Base-by-base conservation (phyloP, 2,797 vertebrate species). In the Sebastes vulpes region DNA sequence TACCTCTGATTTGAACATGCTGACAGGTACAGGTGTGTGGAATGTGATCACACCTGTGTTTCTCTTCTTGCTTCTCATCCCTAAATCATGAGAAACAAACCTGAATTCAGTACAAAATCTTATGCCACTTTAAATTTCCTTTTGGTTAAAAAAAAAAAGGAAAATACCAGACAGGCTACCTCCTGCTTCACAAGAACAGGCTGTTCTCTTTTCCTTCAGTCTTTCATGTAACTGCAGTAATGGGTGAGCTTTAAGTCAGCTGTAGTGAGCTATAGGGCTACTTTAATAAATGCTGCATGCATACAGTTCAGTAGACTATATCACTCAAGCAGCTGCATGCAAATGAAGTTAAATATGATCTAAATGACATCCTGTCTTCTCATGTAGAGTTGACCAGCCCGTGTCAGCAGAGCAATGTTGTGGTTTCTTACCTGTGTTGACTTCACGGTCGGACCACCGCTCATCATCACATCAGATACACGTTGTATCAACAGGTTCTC, bases 11-110 rank as follows among this genome's bases (percentile, higher is more conserved):
- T 77, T 74, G 11, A 86, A 23, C 28, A 72, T 20, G 58, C 21
- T 52, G 31, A 18, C 28, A 58, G 77, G 53, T 12, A 64, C 53
- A 29, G 83, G 28, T 16, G 66, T 53, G 65, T 89, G 79, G 31
- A 83, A 54, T 64, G 61, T 72, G 60, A 89, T 87, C 79, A 77
- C 77, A 28, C 81, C 91, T 3, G 35, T 20, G 35, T 46, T 72
- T 23, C 26, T 89, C 72, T 72, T 90, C 58, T 70, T 54, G 4
- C 18, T 52, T 3, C 57, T 75, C 89, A 87, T 91, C 65, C n/a
- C 71, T 85, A 5, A 46, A 52, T 16, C 9, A 65, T 3, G 18
- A 32, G 14, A 21, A 53, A 16, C 68, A 48, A 42, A 42, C 38
- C 38, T 42, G 12, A 38, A 38, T 38, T 12, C 12, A 38, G 12